A percentile compares a stretch with the other conserved stretches of the same genome.
Evolutionary conservation across 2,888 invertebrate genomes (phyloP).

Genomic region (Drosophila melanosoma): DNA sequence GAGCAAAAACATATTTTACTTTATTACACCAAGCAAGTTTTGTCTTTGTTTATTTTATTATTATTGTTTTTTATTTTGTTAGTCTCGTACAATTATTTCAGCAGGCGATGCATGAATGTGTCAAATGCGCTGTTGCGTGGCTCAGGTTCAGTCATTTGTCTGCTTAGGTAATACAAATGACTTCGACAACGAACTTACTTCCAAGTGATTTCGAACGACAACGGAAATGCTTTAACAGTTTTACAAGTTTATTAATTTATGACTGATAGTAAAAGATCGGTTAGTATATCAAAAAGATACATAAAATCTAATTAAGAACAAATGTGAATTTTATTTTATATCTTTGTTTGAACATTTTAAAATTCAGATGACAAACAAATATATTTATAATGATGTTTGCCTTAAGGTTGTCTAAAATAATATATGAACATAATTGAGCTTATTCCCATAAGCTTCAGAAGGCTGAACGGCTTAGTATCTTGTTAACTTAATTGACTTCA

Average conservation of each 20-base stretch:
- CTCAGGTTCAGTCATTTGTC: slow-evolving; percentile 37
- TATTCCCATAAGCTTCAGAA: slow-evolving; percentile 45
- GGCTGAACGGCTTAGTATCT: slow-evolving; percentile 26
- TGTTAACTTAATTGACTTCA: slow-evolving; percentile 73
- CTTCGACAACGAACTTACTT: slow-evolving; percentile 52
- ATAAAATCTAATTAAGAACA: slow-evolving; percentile 38
- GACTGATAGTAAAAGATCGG: slow-evolving; percentile 35
- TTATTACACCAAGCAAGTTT: slow-evolving; percentile 56
- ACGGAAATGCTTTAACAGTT: slow-evolving; percentile 59
- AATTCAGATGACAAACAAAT: slow-evolving; percentile 1
- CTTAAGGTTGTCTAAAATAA: slow-evolving; percentile 12
- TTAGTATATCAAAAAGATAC: slow-evolving; percentile 3
- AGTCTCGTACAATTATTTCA: slow-evolving; percentile 60
- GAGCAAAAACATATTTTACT: slow-evolving; percentile 43
- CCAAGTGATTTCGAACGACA: slow-evolving; percentile 17
- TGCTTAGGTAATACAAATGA: slow-evolving; percentile 35
- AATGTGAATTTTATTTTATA: slow-evolving; percentile 10
- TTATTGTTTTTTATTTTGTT: slow-evolving; percentile 30
- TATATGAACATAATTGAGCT: slow-evolving; percentile 42
- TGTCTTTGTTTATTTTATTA: background rate
- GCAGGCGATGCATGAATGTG: slow-evolving; percentile 75
- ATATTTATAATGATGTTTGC: slow-evolving; percentile 9
- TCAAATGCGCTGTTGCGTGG: slow-evolving; percentile 59
- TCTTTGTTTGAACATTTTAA: slow-evolving; percentile 11
- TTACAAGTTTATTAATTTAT: slow-evolving; percentile 76